phyloP scores from a whole-genome alignment of 2,797 vertebrate species.

The Xenopus petersii region DNA sequence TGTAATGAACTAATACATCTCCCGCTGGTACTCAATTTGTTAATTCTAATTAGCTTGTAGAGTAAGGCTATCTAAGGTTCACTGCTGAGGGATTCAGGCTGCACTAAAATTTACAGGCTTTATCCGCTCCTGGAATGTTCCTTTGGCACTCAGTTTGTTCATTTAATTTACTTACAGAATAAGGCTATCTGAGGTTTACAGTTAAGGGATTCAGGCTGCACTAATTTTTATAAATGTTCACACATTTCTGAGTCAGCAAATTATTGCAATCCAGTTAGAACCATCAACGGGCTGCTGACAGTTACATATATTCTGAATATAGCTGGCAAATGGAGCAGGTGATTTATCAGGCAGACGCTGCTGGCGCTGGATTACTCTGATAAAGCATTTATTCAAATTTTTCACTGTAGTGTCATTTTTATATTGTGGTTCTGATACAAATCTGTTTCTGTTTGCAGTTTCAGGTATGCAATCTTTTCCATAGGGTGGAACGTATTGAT shows the following conservation, averaged over 20 bases:
- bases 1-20: not conserved
- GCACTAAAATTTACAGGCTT: not conserved
- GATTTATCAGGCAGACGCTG: slow-evolving; percentile 39
- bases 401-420: slow-evolving; percentile 18
- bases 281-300: slow-evolving; percentile 40
- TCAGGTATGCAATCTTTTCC: too few species aligned
- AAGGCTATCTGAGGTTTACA: slow-evolving; percentile 22
- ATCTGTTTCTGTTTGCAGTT: not conserved
- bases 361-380: slow-evolving; percentile 40
- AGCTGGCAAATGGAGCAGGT: slow-evolving; percentile 33
- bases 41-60: not conserved
- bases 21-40: not conserved
- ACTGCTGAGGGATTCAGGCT: not conserved
- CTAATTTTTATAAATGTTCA: slow-evolving; percentile 38
- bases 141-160: not conserved
- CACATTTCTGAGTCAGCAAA: slow-evolving; percentile 43
- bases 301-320: slow-evolving; percentile 46
- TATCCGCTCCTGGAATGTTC: not conserved
- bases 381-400: slow-evolving; percentile 40
- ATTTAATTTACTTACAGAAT: slow-evolving; percentile 6
- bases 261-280: slow-evolving; percentile 32
- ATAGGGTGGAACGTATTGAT: too few species aligned
- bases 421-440: slow-evolving; percentile 16
- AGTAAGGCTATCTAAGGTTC: not conserved
- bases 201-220: slow-evolving; percentile 12